A percentile compares a stretch with the other conserved stretches of the same genome.
Evolutionary conservation across 2,113 vertebrate genomes (phyloP).

Genomic region (Alethe diademata): DNA sequence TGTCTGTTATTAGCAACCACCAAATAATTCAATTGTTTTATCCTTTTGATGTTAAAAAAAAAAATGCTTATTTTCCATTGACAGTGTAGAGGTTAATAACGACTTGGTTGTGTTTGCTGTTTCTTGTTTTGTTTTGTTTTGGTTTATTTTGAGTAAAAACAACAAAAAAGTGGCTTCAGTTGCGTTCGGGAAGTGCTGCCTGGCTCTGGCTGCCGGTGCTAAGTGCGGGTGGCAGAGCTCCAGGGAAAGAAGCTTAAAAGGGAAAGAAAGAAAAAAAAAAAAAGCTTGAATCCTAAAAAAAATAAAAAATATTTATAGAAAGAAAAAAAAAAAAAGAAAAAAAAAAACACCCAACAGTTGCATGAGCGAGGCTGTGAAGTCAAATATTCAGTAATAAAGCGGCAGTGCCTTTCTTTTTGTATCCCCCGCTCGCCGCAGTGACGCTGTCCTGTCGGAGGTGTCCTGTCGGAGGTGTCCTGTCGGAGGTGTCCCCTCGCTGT

Average conservation of each 20-base stretch:
- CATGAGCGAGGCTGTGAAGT: slow-evolving; percentile 86
- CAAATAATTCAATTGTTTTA: slow-evolving; percentile 54
- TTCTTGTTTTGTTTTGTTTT: neutral
- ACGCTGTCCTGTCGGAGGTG: neutral
- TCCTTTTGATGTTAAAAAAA: neutral
- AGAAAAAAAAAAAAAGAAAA: neutral
- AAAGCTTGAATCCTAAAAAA: neutral
- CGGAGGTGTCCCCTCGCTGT: neutral
- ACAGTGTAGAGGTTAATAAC: slow-evolving; percentile 63
- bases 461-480: neutral
- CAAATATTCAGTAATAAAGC: slow-evolving; percentile 85
- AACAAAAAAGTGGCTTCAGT: slow-evolving; percentile 49
- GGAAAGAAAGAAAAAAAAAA: neutral
- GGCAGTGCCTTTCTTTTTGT: slow-evolving; percentile 95
- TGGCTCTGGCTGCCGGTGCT: slow-evolving; percentile 82
- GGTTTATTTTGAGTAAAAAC: neutral
- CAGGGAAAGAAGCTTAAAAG: slow-evolving; percentile 48
- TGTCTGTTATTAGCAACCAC: slow-evolving; percentile 76
- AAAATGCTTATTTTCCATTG: slow-evolving; percentile 73
- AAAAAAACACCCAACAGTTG: slow-evolving; percentile 65
- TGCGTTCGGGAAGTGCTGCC: slow-evolving; percentile 48
- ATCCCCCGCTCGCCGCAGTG: slow-evolving; percentile 77
- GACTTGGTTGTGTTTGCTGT: slow-evolving; percentile 72
- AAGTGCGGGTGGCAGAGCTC: slow-evolving; percentile 87
- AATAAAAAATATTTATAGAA: neutral